Evolutionary conservation across 2,797 vertebrate species (phyloP).

Genomic region (Sebastolobus altivelis): DNA sequence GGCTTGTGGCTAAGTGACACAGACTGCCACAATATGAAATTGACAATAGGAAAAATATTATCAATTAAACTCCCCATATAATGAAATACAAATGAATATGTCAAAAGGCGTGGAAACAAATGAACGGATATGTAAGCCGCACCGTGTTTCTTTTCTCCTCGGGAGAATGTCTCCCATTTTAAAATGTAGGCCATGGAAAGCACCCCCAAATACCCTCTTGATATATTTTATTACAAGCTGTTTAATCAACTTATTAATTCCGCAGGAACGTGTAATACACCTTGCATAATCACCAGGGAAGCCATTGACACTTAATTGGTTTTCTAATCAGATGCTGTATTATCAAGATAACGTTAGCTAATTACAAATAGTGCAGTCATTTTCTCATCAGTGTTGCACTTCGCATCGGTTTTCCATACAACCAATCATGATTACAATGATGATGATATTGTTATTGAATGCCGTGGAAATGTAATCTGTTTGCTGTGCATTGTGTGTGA

Average conservation of each 20-base stretch:
- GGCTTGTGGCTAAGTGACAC: neutral
- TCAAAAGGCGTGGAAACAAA: constrained; percentile 5
- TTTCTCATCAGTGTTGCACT: constrained; percentile 67
- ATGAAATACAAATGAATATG: neutral
- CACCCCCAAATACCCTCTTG: constrained; percentile 15
- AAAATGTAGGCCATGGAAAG: constrained; percentile 42
- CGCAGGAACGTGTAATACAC: constrained; percentile 48
- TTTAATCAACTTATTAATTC: constrained; percentile 71
- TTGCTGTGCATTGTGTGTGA: constrained; percentile 16
- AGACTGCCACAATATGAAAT: neutral
- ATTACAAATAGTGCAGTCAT: constrained; percentile 70
- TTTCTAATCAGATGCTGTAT: constrained; percentile 68
- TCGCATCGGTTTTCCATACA: constrained; percentile 65
- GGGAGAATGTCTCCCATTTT: constrained; percentile 16
- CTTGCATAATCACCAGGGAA: constrained; percentile 64
- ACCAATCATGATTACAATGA: constrained; percentile 40
- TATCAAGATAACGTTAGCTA: constrained; percentile 73
- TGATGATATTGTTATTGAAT: constrained; percentile 66
- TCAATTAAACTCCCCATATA: neutral
- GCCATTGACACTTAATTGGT: constrained; percentile 68
- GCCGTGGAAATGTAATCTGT: constrained; percentile 50
- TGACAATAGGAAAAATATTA: neutral
- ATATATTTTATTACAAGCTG: constrained; percentile 54
- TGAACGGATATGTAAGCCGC: neutral
- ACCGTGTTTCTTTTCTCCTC: neutral